Evolutionary conservation across 1,140 invertebrate species (phyloP), one percentile per base, ranked within the genome.

Genomic region (Drosophila malerkotliana): DNA sequence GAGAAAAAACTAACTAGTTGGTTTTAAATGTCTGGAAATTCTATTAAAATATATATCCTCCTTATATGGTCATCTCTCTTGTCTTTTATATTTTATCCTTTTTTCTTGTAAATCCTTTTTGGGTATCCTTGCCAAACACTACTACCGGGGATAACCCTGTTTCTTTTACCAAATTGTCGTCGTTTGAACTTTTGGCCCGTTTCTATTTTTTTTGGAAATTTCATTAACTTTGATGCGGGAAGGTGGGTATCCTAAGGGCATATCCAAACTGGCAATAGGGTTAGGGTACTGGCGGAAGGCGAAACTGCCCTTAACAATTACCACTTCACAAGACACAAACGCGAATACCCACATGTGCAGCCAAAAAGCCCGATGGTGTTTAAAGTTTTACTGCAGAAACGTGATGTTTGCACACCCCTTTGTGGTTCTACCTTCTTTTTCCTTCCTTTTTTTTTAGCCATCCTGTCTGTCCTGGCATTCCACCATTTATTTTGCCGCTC

Each of bases 181-280:
- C 64, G 52, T 52, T 71, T 63, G 53, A 72, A 62, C 75, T 67
- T 54, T 69, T 69, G 69, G 55, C 58, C 68, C 54, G 62, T 66
- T 66, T 18, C 1, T 18, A 1, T 15, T 15, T 18, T 18, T 18
- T 57, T 51, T 49, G 44, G 58, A 72, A 87, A 85, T 81, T 81
- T 77, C 81, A 85, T 85, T 87, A 87, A 78, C 73, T 81, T 85
- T 85, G 72, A 87, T 81, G 78, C 64, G 71, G 47, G 59, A 62
- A 53, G 69, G 66, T 61, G 39, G n/a, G 34, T 37, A 32, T 18
- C 12, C 5, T 30, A 3, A 41, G 26, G 58, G 24, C 10, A 15
- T 18, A 24, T 7, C 32, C 8, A 10, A 34, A 34, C 8, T 7
- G 8, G 26, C 26, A 6, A 28, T 28, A 28, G 26, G 26, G 26